Evolutionary conservation across 2,888 invertebrate species (phyloP), one percentile per base, ranked within the genome.

Genomic region (Drosophila tripunctata): DNA sequence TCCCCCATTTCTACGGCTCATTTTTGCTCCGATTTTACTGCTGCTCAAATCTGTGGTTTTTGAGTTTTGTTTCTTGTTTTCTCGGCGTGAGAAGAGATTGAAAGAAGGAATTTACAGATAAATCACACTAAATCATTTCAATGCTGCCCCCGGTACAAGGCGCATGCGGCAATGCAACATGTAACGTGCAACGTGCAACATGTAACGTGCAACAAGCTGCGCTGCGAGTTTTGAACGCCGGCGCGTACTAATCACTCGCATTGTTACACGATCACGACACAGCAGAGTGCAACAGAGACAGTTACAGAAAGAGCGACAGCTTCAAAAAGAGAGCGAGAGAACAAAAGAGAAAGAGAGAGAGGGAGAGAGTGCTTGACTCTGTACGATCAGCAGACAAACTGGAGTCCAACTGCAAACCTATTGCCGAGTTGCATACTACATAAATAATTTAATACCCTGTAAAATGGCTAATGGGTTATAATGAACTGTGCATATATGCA

Each of bases 51-150:
- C 36, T 2, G 10, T 21, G n/a, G 15, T 7, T 22, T 33, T 12
- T 17, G 44, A 30, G 30, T 27, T 43, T 38, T 30, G 15, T 50
- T 2, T 8, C 24, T 24, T 24, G 7, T 24, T 6, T 41, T 40
- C 45, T 8, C 33, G 87, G 88, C 88, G 88, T 88, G 88, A 88
- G 88, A 88, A 89, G 88, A 88, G 88, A 88, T 88, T 89, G 84
- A 88, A 88, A 80, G 75, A 72, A 82, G 88, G 89, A 86, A 89
- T 86, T 83, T 82, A 75, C 88, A 88, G 88, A 88, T 88, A 88
- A 88, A 88, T 88, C 88, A 88, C 89, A 88, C 87, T 86, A 89
- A 89, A 88, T 89, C 88, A 82, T 82, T 89, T 89, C 88, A 79
- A 86, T 79, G 73, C 67, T 45, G 69, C 60, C 62, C 61, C 63